Base-by-base conservation (phyloP, 1,140 invertebrate species). In the Globodera rostochiensis region DNA sequence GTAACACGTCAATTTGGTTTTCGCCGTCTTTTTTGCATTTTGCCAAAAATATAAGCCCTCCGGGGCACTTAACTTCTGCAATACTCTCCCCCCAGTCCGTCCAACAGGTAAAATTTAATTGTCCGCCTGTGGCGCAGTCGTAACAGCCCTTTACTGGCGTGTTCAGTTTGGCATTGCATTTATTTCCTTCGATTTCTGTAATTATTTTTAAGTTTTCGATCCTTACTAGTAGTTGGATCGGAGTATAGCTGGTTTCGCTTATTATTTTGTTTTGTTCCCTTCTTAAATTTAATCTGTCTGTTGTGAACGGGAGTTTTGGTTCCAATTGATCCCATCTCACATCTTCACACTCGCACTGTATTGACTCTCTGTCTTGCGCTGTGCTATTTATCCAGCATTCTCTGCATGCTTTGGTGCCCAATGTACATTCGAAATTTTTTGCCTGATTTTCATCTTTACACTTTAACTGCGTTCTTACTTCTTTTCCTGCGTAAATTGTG, bases 281-380 rank as follows among this genome's bases (percentile, higher is more conserved):
- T 36, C 73, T 74, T 9, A 74, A 4, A 11, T 74, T 74, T 25
- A 74, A 25, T 25, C 13, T 46, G 11, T 46, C 25, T 11, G 45
- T 47, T 5, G 50, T 60, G 11, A 74, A 49, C 2, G 73, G 73
- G 9, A 74, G 36, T 60, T 60, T 60, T 0, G 73, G 60, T 74
- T 49, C 60, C 9, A 25, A 4, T 11, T 46, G 7, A 36, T 49
- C 45, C 4, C 21, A 25, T 11, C 13, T 9, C 21, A 74, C 47
- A 9, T 74, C 73, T 49, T 74, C 73, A 15, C 73, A 74, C 3
- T 50, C 36, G 47, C 73, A 74, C 9, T 49, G 50, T 25, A 74
- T 15, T 11, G 11, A 8, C 25, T 74, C n/a, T 15, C 25, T 36
- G 2, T 74, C 36, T 9, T 74, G 21, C 4, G 15, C 11, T 60